Percentiles rank a stretch among this genome's conserved stretches.
These are phyloP conservation scores for Pristionchus arcanus DNA, from an alignment of 2,888 invertebrate species.

Conservation along the genomic window DNA sequence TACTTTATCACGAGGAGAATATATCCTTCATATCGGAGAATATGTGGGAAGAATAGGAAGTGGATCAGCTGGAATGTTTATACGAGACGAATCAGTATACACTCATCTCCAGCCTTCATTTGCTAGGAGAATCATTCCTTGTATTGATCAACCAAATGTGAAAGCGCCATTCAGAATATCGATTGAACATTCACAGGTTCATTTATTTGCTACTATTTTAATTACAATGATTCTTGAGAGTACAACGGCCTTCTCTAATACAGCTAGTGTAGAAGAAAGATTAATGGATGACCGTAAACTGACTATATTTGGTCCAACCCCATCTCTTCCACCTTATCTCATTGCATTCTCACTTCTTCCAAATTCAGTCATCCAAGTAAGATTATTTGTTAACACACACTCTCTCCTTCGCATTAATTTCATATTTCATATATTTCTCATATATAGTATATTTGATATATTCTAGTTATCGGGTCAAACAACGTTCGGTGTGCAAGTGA, in stretches of 20 bases:
- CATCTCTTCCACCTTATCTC: constrained; percentile 67
- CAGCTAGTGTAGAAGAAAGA: constrained; percentile 47
- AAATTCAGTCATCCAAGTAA: constrained; percentile 65
- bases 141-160: constrained; percentile 65
- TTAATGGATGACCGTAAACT: background rate
- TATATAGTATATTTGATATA: background rate
- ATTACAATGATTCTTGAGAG: background rate
- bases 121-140: constrained; percentile 67
- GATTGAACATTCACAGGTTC: constrained; percentile 49
- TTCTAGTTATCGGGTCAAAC: constrained; percentile 68
- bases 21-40: constrained; percentile 59
- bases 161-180: constrained; percentile 38
- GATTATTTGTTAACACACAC: background rate
- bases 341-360: constrained; percentile 68
- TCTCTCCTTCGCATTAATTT: too few relatives aligned
- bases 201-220: background rate
- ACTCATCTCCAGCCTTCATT: constrained; percentile 67
- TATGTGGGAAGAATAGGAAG: constrained; percentile 63
- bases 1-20: constrained; percentile 18
- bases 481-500: constrained; percentile 68
- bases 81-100: constrained; percentile 57
- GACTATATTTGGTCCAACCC: constrained; percentile 63
- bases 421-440: too few relatives aligned
- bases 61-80: constrained; percentile 60
- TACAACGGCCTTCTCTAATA: constrained; percentile 50